Percentiles rank a stretch among this genome's conserved stretches.
Conservation (phyloP, 2,888 invertebrate genomes). For the Adineta ricciae region DNA sequence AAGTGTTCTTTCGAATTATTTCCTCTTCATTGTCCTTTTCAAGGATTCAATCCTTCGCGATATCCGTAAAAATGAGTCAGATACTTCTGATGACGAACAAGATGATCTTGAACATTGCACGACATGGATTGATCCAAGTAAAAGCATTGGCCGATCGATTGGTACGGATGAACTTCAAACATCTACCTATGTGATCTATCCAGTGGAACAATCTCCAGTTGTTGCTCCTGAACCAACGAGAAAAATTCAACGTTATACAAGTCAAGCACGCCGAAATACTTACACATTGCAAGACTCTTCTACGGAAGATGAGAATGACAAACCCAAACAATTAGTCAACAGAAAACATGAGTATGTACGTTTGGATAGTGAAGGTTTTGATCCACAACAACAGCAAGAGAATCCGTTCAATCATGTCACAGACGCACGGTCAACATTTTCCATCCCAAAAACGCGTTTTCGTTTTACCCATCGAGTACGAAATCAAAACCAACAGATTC, state of each 20-base stretch:
- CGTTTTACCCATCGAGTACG: not conserved
- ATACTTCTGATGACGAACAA: not conserved
- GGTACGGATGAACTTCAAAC: not conserved
- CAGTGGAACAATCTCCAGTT: not conserved
- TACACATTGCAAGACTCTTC: not conserved
- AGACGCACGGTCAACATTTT: conserved; percentile 15
- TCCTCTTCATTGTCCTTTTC: not conserved
- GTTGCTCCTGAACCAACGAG: not conserved
- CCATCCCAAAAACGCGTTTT: not conserved
- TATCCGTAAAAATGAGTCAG: not conserved
- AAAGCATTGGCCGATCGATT: not conserved
- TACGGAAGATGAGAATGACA: not conserved
- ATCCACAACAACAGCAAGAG: not conserved
- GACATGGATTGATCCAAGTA: not conserved
- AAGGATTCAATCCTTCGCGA: not conserved
- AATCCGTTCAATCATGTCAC: not conserved
- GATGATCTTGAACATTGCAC: conserved; percentile 1
- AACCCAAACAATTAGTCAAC: not conserved
- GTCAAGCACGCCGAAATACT: not conserved
- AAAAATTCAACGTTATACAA: not conserved
- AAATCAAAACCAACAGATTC: too few relatives aligned
- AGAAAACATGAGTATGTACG: not conserved
- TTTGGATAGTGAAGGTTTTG: not conserved
- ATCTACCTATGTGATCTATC: not conserved
- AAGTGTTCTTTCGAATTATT: not conserved